Base-by-base conservation (phyloP, 2,888 invertebrate species). In the Encarsia formosa region DNA sequence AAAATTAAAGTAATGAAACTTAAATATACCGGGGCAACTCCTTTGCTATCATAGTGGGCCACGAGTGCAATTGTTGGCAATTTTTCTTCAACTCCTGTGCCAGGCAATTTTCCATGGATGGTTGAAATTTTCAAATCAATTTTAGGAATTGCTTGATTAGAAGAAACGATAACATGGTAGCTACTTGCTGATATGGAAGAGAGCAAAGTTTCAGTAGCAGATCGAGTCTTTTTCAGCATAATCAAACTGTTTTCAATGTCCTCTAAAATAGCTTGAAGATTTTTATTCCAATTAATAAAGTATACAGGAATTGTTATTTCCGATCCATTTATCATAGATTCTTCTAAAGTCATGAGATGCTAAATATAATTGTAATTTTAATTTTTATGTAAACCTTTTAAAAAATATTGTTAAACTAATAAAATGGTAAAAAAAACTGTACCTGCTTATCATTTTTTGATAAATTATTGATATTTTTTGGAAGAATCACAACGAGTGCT, bases 151-250 rank as follows among this genome's bases (percentile, higher is more conserved):
- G 86, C 85, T 57, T 84, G 83, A 18, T 85, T 78, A 5, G 90
- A 84, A 54, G 86, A 82, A 22, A 94, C 86, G 58, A 91, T 90
- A 66, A 93, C 85, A 76, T 96, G 96, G 76, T 94, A 96, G 9
- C 96, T 95, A 78, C 94, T 95, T 0, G 92, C 93, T 16, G 91
- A 88, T n/a, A 95, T 85, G 13, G 91, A 86, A 66, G 87, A 87
- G 52, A 93, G 75, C 73, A 96, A 79, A 6, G 91, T 91, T 68
- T 90, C 87, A 11, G 88, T 76, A 1, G 92, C 93, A 0, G 92
- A 88, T 32, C 83, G 83, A 73, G 83, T 75, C 76, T 86, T 79
- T 58, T 87, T 85, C 65, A 87, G 85, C 0, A 82, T 81, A 42
- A 83, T 79, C 58, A 82, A 80, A 62, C 84, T 83, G 59, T 79